Evolutionary conservation across 2,888 invertebrate species (phyloP).

Genomic region (Chymomyza fuscimana): DNA sequence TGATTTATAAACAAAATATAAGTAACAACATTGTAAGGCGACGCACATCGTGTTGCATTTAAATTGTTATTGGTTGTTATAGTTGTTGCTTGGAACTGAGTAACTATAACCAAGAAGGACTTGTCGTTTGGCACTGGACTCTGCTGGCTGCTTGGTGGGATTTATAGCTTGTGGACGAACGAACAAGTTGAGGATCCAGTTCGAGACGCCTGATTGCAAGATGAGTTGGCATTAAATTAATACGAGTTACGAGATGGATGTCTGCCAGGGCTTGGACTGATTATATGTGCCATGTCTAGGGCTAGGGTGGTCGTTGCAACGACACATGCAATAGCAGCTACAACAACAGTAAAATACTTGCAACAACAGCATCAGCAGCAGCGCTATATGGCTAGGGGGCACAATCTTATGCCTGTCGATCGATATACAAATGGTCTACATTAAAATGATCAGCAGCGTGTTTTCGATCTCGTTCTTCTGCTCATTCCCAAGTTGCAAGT

Average conservation of each 20-base stretch:
- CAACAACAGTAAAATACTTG: background rate
- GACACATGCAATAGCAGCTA: background rate
- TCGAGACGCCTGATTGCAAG: constrained; percentile 2
- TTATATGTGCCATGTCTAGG: background rate
- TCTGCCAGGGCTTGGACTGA: background rate
- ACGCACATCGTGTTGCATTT: constrained; percentile 42
- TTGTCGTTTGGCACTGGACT: background rate
- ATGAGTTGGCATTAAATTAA: constrained; percentile 1
- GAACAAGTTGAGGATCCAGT: background rate
- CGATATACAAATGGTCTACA: constrained; percentile 67
- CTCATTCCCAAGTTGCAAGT: constrained; percentile 4
- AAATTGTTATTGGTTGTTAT: constrained; percentile 37
- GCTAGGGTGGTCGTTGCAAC: background rate
- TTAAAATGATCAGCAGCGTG: constrained; percentile 16
- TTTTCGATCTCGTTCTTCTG: background rate
- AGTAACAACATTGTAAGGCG: constrained; percentile 46
- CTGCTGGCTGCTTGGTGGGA: constrained; percentile 5
- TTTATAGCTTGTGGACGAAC: constrained; percentile 6
- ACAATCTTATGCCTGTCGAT: constrained; percentile 22
- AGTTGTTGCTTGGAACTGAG: background rate
- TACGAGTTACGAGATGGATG: constrained; percentile 6
- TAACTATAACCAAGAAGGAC: background rate
- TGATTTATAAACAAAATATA: constrained; percentile 75
- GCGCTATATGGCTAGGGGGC: background rate
- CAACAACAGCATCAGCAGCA: constrained; percentile 2